Evolutionary conservation across 64 coral and sea anemone species (phyloP), one percentile per base, ranked within the genome.

Genomic region (Acropora tenuis): DNA sequence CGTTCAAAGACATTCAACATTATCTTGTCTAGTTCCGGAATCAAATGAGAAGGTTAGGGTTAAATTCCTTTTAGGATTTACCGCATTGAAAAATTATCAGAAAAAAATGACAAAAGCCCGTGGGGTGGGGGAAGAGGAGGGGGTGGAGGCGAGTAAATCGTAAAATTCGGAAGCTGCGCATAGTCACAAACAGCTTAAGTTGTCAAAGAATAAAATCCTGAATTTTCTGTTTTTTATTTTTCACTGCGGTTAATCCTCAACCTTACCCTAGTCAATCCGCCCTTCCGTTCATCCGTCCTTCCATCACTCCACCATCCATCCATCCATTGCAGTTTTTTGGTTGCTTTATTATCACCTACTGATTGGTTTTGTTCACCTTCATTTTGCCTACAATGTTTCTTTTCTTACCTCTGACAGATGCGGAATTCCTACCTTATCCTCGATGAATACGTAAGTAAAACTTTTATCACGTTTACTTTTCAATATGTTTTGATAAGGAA

Each of bases 401-500:
- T 61, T 82, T 76, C 43, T 65, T 65, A n/a, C 49, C 19, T 78
- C 75, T 77, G 67, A 40, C 77, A 96, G 95, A 96, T 96, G 95
- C 91, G 82, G 45, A 93, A 93, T 78, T 96, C 95, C 9, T 96
- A 96, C 87, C 82, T 96, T 40, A 96, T 96, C 76, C 81, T 96
- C 48, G 95, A 96, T 47, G 95, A 96, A 82, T 96, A 88, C 30
- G 95, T 96, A 93, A 96, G 95, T 96, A 61, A 80, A 53, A 41
- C 55, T 71, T 71, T 71, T 71, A n/a, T 71, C 59, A 7, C 59
- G 59, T 63, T 63, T 63, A 20, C 67, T 3, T 71, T 40, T 71
- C 59, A 5, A 63, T 82, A 18, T 11, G 16, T 81, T 57, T 58
- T 60, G n/a, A 52, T 57, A n/a, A 63, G 59, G 59, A 63, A 63